These are phyloP conservation scores for Tamias sibiricus DNA, from an alignment of 2,113 vertebrate species.

Conservation along the genomic window DNA sequence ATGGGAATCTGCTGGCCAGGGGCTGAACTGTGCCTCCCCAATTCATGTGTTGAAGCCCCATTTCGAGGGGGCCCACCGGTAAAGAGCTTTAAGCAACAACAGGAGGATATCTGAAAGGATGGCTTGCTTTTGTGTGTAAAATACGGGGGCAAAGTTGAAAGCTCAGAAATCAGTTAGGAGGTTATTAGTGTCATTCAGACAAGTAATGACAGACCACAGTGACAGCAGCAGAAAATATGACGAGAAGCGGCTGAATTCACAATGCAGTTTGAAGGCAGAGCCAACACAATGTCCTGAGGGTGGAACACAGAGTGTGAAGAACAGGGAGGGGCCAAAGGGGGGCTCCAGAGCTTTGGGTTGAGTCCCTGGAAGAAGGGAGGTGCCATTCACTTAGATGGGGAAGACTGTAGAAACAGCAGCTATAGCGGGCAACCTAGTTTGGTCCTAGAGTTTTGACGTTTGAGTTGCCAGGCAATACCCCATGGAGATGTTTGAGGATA, in stretches of 20 bases:
- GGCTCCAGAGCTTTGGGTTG: not conserved
- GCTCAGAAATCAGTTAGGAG: not conserved
- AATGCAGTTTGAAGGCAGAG: accelerated
- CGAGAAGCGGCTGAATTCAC: not conserved
- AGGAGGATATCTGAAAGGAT: not conserved
- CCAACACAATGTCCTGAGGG: no score
- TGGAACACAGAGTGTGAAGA: not conserved
- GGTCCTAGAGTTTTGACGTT: not conserved
- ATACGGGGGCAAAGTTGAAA: not conserved
- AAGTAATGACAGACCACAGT: not conserved
- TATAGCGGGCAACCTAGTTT: not conserved
- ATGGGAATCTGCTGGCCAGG: not conserved
- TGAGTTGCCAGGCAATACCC: not conserved
- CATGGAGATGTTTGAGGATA: not conserved
- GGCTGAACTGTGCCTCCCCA: not conserved
- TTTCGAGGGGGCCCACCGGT: not conserved
- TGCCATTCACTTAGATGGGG: not conserved
- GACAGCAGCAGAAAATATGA: not conserved
- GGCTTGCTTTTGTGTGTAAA: not conserved
- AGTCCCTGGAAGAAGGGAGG: not conserved
- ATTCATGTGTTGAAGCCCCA: not conserved
- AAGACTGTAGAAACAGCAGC: not conserved
- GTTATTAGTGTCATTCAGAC: not conserved
- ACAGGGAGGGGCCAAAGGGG: not conserved
- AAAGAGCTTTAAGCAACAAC: not conserved